Percentiles rank a stretch among this genome's conserved stretches.
phyloP scores from a whole-genome alignment of 2,113 vertebrate genomes.

The Sardina pilchardus region DNA sequence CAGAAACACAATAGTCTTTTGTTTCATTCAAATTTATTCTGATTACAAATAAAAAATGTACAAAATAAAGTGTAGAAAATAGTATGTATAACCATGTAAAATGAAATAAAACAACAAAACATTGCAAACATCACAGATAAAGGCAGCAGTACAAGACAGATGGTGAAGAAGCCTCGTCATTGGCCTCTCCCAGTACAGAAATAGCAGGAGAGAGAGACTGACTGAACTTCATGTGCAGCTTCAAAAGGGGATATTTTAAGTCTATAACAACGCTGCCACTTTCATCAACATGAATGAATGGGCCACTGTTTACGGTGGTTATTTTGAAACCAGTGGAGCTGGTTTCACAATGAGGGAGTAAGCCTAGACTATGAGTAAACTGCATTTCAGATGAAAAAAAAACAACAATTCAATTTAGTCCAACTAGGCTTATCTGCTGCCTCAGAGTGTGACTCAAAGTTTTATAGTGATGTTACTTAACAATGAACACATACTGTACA shows the following conservation, averaged over 20 bases:
- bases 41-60: constrained; percentile 71
- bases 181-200: background rate
- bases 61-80: constrained; percentile 77
- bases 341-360: background rate
- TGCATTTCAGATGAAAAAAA: background rate
- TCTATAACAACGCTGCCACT: background rate
- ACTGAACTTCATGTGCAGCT: constrained; percentile 30
- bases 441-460: background rate
- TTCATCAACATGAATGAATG: background rate
- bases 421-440: background rate
- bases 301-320: background rate
- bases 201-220: background rate
- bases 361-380: background rate
- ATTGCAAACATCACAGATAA: constrained; percentile 53
- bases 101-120: constrained; percentile 62
- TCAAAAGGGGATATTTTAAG: constrained; percentile 11
- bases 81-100: constrained; percentile 48
- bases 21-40: constrained; percentile 61
- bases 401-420: background rate
- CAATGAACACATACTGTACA: background rate
- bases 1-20: background rate
- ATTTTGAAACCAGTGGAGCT: background rate
- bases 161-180: background rate
- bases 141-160: constrained; percentile 60
- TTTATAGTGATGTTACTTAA: background rate